These are phyloP conservation scores for Apoda limacodes DNA, from an alignment of 2,888 invertebrate species.

Conservation along the genomic window DNA sequence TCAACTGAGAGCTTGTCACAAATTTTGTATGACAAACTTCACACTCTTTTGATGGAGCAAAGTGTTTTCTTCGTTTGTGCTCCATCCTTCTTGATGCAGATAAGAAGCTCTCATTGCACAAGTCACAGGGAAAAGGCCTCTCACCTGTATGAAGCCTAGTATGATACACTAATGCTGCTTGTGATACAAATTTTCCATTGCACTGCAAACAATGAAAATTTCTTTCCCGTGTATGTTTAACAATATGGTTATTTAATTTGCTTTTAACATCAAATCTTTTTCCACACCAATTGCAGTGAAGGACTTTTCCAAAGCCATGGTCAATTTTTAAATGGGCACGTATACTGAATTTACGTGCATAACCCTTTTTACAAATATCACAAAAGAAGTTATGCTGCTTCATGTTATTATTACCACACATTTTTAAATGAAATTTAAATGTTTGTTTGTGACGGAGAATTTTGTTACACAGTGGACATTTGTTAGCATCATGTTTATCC, in stretches of 20 bases:
- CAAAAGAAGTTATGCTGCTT: conserved; percentile 35
- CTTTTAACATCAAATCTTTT: conserved; percentile 50
- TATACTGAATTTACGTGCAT: conserved; percentile 37
- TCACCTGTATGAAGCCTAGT: conserved; percentile 53
- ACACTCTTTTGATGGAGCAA: conserved; percentile 43
- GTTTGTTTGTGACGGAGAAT: conserved; percentile 35
- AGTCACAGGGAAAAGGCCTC: conserved; percentile 44
- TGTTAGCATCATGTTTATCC: conserved; percentile 37
- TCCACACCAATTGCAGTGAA: conserved; percentile 44
- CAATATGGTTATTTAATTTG: conserved; percentile 41
- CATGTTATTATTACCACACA: conserved; percentile 31
- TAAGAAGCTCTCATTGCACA: conserved; percentile 46
- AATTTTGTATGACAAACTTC: conserved; percentile 42
- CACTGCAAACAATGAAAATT: conserved; percentile 47
- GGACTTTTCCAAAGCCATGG: conserved; percentile 41
- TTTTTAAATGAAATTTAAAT: conserved; percentile 35
- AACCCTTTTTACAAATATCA: conserved; percentile 46
- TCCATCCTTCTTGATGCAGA: conserved; percentile 48
- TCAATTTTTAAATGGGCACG: conserved; percentile 40
- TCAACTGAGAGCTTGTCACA: conserved; percentile 31
- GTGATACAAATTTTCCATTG: conserved; percentile 45
- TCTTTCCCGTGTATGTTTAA: conserved; percentile 48
- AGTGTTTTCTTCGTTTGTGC: conserved; percentile 43
- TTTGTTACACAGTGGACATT: conserved; percentile 38
- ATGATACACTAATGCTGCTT: conserved; percentile 44